phyloP scores from a whole-genome alignment of 1,140 invertebrate genomes.

The Drosophila kohkoa region DNA sequence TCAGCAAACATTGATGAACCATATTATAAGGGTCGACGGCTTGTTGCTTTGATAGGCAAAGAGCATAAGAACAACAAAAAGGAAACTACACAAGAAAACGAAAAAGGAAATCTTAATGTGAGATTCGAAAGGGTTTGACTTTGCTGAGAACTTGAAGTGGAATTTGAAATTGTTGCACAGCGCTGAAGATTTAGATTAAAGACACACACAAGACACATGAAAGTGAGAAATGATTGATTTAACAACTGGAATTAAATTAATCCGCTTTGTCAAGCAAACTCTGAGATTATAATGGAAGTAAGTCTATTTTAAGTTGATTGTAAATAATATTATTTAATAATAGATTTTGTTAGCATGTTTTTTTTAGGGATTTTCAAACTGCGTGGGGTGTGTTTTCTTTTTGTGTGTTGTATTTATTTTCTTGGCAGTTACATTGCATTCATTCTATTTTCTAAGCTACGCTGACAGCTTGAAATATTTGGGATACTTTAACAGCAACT shows the following conservation, averaged over 20 bases:
- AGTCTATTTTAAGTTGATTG: too few relatives aligned
- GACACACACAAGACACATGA: background rate
- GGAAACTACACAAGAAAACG: conserved; percentile 12
- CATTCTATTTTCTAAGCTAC: conserved; percentile 25
- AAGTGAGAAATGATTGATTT: conserved; percentile 23
- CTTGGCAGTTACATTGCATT: conserved; percentile 1
- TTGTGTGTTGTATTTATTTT: background rate
- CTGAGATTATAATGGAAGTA: too few relatives aligned
- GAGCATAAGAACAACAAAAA: conserved; percentile 23
- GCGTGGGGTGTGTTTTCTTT: too few relatives aligned
- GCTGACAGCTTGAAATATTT: conserved; percentile 68
- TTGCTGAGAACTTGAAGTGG: conserved; percentile 34
- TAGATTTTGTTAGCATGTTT: background rate
- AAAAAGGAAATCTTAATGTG: conserved; percentile 61
- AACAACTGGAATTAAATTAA: background rate
- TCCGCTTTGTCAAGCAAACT: background rate
- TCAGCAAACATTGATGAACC: conserved; percentile 39
- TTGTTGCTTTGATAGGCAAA: conserved; percentile 5
- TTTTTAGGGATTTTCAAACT: background rate
- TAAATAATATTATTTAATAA: background rate
- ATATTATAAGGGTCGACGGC: conserved; percentile 57
- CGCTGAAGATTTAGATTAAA: background rate
- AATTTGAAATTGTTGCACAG: conserved; percentile 1
- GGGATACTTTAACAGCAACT: conserved; percentile 52
- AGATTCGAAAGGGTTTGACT: conserved; percentile 49